These are phyloP conservation scores for Macquaria australasica DNA, from an alignment of 2,113 vertebrate genomes.

Conservation along the genomic window DNA sequence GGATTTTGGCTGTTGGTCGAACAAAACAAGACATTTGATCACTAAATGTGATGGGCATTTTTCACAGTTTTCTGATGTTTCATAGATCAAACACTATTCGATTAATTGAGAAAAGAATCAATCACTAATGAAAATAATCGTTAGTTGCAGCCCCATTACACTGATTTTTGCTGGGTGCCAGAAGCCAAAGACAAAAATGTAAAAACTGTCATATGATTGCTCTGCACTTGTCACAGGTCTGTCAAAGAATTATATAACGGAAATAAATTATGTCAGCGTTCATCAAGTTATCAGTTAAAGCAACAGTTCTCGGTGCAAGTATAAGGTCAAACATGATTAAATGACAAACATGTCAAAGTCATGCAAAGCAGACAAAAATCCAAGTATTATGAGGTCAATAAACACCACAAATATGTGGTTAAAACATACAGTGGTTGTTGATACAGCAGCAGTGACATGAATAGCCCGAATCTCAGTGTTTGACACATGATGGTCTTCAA, in stretches of 20 bases:
- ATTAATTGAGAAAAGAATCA: neutral
- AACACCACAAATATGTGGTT: neutral
- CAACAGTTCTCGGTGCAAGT: neutral
- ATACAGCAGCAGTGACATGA: neutral
- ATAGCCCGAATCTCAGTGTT: neutral
- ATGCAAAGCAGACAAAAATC: neutral
- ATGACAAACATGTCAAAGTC: slow-evolving; percentile 20
- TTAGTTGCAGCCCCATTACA: neutral
- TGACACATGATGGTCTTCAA: neutral
- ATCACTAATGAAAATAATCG: neutral
- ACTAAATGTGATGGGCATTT: no score
- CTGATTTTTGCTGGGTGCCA: neutral
- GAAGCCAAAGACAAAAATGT: neutral
- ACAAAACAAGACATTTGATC: neutral
- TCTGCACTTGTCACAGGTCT: neutral
- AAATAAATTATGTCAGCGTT: neutral
- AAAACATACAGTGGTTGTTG: neutral
- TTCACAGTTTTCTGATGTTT: neutral
- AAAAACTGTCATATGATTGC: neutral
- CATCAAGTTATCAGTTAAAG: neutral
- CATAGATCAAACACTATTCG: neutral
- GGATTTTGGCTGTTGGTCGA: neutral
- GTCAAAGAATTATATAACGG: neutral
- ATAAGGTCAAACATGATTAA: neutral
- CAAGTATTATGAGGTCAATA: neutral